phyloP scores from a whole-genome alignment of 2,888 invertebrate genomes.

The Drosophila engyochracea region DNA sequence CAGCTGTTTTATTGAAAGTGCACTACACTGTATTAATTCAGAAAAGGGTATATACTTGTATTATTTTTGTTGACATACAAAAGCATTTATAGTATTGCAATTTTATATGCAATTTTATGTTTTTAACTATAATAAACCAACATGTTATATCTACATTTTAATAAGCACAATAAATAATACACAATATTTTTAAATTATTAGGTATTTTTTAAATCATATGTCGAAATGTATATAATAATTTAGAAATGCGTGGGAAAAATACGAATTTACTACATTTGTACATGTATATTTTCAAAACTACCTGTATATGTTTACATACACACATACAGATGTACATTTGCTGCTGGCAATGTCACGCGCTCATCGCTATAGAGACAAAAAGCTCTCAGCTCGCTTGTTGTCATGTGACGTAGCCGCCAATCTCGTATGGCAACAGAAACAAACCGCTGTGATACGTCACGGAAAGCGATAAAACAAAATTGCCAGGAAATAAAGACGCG shows the following conservation, averaged over 20 bases:
- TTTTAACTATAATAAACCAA: neutral
- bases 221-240: neutral
- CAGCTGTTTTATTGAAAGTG: constrained; percentile 33
- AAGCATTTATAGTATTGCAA: neutral
- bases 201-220: neutral
- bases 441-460: constrained; percentile 24
- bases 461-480: constrained; percentile 13
- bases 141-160: neutral
- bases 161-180: neutral
- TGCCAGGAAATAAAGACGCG: constrained; percentile 15
- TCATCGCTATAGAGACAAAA: constrained; percentile 7
- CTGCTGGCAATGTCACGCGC: constrained; percentile 10
- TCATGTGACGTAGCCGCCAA: constrained; percentile 26
- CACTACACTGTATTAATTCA: neutral
- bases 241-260: neutral
- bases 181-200: neutral
- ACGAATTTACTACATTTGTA: neutral
- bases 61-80: neutral
- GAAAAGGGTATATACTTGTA: neutral
- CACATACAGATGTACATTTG: neutral
- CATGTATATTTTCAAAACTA: neutral
- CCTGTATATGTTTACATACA: neutral
- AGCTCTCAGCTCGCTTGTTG: constrained; percentile 18
- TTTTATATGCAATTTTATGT: neutral
- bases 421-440: constrained; percentile 50